Base-by-base conservation (phyloP, 2,797 vertebrate genomes). In the Nannoperca obscura region DNA sequence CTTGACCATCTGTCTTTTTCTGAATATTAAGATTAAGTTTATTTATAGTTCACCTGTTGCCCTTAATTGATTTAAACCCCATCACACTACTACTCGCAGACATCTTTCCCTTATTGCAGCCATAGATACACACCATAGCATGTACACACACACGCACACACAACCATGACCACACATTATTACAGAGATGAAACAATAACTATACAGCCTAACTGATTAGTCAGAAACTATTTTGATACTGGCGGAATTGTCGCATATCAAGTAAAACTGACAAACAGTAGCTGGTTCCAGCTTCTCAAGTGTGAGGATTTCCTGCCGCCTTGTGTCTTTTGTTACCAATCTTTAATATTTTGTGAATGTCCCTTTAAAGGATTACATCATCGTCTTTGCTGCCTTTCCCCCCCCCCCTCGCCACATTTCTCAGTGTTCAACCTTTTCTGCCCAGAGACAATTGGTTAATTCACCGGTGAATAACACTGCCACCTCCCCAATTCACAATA, bases 371-470 rank as follows among this genome's bases (percentile, higher is more conserved):
- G 82, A 93, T 94, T 89, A 94, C 93, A 91, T 94, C 92, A 94
- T 92, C 83, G 71, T 87, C 66, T 85, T 77, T 75, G 73, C 84
- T 88, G 69, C 65, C 74, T 81, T 72, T 71, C 74, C 74, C 60
- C 20, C 60, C 20, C 34, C 15, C 64, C 76, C 68, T 80, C 78
- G 17, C 80, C 88, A 76, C 84, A 87, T 88, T 88, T 89, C 89
- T 83, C 80, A 67, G 86, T 81, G 87, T 88, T 89, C 84, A 89
- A 86, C 81, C 85, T 93, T 92, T 94, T 94, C 93, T 94, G 93
- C 93, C 93, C 93, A 92, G 93, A 93, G 93, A 94, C 93, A 94
- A 94, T 94, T 93, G 89, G 86, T 88, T 90, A 80, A 92, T 91
- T 93, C 89, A 70, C 69, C 36, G 57, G 85, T 81, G 90, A 83